Base-by-base conservation (phyloP, 2,113 vertebrate species). In the Corydoras maculifer region DNA sequence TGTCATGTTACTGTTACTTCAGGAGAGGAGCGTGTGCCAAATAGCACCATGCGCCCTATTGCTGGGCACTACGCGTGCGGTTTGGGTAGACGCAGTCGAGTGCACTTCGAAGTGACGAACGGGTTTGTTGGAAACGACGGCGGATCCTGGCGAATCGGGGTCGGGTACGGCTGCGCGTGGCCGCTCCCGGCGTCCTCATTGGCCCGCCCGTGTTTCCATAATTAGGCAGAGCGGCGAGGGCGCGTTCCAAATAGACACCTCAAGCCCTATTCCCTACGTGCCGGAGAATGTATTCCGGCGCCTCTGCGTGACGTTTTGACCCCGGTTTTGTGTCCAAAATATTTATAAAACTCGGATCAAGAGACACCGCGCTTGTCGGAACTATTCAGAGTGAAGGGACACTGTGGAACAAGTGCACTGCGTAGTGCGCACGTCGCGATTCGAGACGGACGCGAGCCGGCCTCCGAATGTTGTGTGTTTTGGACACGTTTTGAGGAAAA, bases 1-100 rank as follows among this genome's bases (percentile, higher is more conserved):
- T 70, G 77, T 79, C 77, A 79, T 67, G 74, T 79, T 79, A 66
- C 71, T 69, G 66, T 55, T 25, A 9, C 14, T 35, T 63, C 53
- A 35, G 53, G 25, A n/a, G 8, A 3, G 4, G 53, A 25, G 25
- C 12, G n/a, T 13, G 18, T 60, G 35, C 5, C 58, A 51, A 51
- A 50, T 29, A 12, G 12, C 2, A 11, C 13, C 8, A 30, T 8
- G 7, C 5, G 14, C 58, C 11, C 12, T 60, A 15, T 3, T 6
- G 4, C 14, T 1, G 25, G 13, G 12, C 68, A 10, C 58, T 69
- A n/a, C 4, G 8, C 2, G 35, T 1, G 2, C 6, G 6, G 18
- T 25, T 14, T 29, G 25, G 12, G 5, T 0, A 0, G 2, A 1
- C 5, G 1, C 12, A 2, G 4, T 30, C 35, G 2, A 69, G 68